Conservation (phyloP, 2,113 vertebrate genomes). For the Indicator maculatus region DNA sequence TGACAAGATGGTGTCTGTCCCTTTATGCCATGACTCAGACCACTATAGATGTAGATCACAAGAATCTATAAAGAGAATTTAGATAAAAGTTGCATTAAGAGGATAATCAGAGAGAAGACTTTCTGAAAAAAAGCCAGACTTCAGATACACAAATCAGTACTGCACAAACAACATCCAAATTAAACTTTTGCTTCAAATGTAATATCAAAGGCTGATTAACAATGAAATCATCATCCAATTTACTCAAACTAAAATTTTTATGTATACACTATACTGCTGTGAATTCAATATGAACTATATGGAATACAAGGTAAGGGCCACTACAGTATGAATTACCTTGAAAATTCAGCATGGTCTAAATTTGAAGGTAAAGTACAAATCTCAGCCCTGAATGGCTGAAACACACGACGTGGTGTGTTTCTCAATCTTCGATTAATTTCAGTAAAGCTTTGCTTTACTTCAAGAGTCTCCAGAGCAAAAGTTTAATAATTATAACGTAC, state of each 20-base stretch:
- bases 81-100: neutral
- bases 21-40: neutral
- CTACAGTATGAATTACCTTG: neutral
- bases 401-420: rapidly evolving
- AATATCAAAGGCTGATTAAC: neutral
- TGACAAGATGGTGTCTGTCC: neutral
- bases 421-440: neutral
- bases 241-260: neutral
- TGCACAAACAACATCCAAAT: neutral
- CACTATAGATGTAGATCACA: neutral
- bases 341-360: neutral
- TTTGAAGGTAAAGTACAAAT: neutral
- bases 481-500: neutral
- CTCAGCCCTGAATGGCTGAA: neutral
- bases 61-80: neutral
- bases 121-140: neutral
- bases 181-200: neutral
- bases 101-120: neutral
- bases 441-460: neutral
- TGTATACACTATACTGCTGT: neutral
- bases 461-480: neutral
- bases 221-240: neutral
- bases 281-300: neutral
- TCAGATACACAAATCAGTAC: neutral
- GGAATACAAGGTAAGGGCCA: neutral